Evolutionary conservation across 2,888 invertebrate genomes (phyloP).

Genomic region (Clistopyga incitator): DNA sequence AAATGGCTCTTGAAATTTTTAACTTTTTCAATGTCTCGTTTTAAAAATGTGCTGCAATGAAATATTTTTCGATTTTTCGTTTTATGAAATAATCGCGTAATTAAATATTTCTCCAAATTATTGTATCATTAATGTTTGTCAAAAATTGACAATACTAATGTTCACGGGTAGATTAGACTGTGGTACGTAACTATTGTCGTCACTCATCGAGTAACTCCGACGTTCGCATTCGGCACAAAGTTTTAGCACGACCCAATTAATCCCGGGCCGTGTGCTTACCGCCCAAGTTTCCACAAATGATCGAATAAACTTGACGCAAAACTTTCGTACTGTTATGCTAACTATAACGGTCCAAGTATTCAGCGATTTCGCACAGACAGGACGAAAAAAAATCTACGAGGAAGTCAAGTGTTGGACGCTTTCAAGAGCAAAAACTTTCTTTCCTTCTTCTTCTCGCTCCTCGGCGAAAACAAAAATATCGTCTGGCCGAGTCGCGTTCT

Average conservation of each 20-base stretch:
- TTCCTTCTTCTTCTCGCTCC: constrained; percentile 29
- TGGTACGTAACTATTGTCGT: neutral
- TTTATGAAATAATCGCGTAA: too few relatives aligned
- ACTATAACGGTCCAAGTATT: constrained; percentile 10
- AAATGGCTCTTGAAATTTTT: too few relatives aligned
- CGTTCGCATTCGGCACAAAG: neutral
- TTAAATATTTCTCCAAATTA: too few relatives aligned
- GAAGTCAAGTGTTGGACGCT: neutral
- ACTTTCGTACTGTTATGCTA: constrained; percentile 33
- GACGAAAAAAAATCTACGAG: constrained; percentile 3
- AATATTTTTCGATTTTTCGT: too few relatives aligned
- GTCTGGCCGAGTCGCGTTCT: constrained; percentile 61
- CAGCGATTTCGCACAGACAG: neutral
- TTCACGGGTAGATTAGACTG: neutral
- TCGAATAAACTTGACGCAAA: constrained; percentile 51
- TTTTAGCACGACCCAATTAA: constrained; percentile 47
- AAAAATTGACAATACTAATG: neutral
- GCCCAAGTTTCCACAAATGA: constrained; percentile 37
- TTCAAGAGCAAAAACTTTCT: constrained; percentile 32
- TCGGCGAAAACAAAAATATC: constrained; percentile 65
- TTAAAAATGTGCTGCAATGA: too few relatives aligned
- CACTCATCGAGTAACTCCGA: too few relatives aligned
- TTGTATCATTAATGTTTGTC: too few relatives aligned
- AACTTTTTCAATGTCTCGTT: too few relatives aligned
- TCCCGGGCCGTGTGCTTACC: neutral